Conservation (phyloP, 2,888 invertebrate species). For the Drosophila tripunctata region DNA sequence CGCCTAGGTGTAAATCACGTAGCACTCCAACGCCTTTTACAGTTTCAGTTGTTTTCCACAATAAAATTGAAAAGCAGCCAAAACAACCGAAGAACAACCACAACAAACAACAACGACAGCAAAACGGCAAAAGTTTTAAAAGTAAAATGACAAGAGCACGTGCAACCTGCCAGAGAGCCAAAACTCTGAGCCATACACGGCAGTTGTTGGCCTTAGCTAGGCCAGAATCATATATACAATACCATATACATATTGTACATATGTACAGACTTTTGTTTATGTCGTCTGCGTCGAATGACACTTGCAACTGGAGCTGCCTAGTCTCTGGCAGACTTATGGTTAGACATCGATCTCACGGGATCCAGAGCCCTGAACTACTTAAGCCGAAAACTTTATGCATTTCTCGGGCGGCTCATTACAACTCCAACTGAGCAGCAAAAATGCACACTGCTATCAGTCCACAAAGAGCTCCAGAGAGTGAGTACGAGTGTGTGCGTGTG, state of each 20-base stretch:
- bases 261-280: conserved; percentile 37
- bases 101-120: conserved; percentile 45
- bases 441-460: conserved; percentile 22
- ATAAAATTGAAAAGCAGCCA: conserved; percentile 77
- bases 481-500: neutral
- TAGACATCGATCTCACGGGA: conserved; percentile 76
- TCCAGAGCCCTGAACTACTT: conserved; percentile 48
- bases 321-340: conserved; percentile 65
- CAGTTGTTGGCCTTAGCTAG: neutral
- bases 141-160: conserved; percentile 78
- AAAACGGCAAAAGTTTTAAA: conserved; percentile 74
- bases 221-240: conserved; percentile 10
- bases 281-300: conserved; percentile 16
- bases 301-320: conserved; percentile 28
- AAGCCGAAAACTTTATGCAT: conserved; percentile 70
- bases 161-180: conserved; percentile 57
- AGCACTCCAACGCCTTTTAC: conserved; percentile 76
- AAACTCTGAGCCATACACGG: conserved; percentile 1
- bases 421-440: conserved; percentile 60
- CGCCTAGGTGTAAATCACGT: conserved; percentile 77
- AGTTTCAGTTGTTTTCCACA: conserved; percentile 72
- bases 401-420: conserved; percentile 77
- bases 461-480: neutral
- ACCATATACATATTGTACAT: neutral
- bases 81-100: conserved; percentile 36